phyloP scores from a whole-genome alignment of 2,113 vertebrate genomes.

The Myrmecophaga tridactyla region DNA sequence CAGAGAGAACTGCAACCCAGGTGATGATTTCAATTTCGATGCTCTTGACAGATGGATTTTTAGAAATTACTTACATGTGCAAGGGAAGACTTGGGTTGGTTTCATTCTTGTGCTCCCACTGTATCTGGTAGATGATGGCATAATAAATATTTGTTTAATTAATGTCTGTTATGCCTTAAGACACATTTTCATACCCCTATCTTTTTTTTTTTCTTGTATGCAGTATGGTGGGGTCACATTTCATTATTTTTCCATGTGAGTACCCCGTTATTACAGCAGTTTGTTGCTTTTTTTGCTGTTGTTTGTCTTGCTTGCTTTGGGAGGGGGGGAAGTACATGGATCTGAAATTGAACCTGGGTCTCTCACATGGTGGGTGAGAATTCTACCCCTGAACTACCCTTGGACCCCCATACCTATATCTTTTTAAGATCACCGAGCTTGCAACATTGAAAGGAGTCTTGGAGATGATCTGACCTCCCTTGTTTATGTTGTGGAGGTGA shows the following conservation, averaged over 20 bases:
- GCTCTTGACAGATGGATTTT: neutral
- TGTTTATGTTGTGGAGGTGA: neutral
- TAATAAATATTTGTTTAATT: neutral
- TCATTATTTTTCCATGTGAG: too few relatives aligned
- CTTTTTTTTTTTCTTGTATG: too few relatives aligned
- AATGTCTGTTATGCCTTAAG: neutral
- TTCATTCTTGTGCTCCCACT: neutral
- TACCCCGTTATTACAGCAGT: too few relatives aligned
- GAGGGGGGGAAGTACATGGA: too few relatives aligned
- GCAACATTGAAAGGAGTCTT: neutral
- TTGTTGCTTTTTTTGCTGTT: too few relatives aligned
- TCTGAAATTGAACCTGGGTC: too few relatives aligned
- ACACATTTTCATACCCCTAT: neutral
- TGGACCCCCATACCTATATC: too few relatives aligned
- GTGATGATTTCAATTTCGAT: neutral
- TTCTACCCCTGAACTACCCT: too few relatives aligned
- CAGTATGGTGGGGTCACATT: too few relatives aligned
- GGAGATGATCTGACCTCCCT: neutral
- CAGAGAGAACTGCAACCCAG: neutral
- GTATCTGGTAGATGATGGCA: neutral
- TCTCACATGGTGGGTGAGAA: too few relatives aligned
- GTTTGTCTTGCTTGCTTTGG: too few relatives aligned
- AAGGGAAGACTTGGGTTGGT: neutral
- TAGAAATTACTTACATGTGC: neutral
- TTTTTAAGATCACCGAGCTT: neutral